Base-by-base conservation (phyloP, 2,797 vertebrate genomes). In the Hippoglossus hippoglossus region DNA sequence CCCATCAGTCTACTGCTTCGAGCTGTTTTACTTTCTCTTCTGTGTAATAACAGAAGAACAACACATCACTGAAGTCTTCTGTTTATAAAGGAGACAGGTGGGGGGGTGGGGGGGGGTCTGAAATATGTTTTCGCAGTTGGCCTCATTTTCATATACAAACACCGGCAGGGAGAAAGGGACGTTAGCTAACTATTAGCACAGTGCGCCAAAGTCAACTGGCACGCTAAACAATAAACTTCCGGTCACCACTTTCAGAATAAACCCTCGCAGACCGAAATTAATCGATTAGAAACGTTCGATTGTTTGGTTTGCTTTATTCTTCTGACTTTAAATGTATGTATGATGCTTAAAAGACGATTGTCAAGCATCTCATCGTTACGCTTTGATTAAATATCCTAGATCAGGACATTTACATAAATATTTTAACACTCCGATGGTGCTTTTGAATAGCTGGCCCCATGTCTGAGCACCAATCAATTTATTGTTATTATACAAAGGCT, bases 181-280 rank as follows among this genome's bases (percentile, higher is more conserved):
- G 44, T 22, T 16, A 79, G 65, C 72, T 77, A 73, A 55, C 63
- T 10, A 5, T 69, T 87, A 86, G 83, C 75, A 50, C 65, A 18
- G 55, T 79, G 71, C 41, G 25, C 50, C 69, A 73, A 46, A 22
- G 59, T 67, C 36, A 81, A 49, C 5, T 0, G 0, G 46, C 16
- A 1, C 1, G 0, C 2, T 41, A 56, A 51, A 19, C 9, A 25
- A 5, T 0, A 15, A 0, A 71, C 58, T 79, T 87, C 81, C 77
- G 67, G 49, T 0, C 0, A 16, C 0, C 4, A 0, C 0, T 64
- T 83, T 79, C 78, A 80, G 72, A 83, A 70, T 74, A 71, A 81
- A 15, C 18, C 19, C 13, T 46, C 4, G 18, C 12, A 39, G 11
- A 39, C 3, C 13, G 36, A 12, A 39, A 4, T 13, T 1, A 1